Conservation (phyloP, 2,888 invertebrate species). For the Mimumesa dahlbomi region DNA sequence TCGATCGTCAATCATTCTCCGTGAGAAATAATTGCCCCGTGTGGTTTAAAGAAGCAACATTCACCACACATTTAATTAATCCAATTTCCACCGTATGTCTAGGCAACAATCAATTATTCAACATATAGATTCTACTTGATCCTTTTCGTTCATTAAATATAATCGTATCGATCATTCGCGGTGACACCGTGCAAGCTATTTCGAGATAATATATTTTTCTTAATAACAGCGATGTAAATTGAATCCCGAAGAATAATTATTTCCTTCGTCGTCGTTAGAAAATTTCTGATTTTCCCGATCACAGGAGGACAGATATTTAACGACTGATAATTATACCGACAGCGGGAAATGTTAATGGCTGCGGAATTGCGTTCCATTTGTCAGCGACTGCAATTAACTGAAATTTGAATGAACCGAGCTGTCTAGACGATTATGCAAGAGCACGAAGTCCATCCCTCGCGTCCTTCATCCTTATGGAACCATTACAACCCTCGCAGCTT, state of each 20-base stretch:
- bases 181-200: too few relatives aligned
- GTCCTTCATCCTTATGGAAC: slow-evolving; percentile 33
- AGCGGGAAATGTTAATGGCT: neutral
- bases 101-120: neutral
- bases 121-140: too few relatives aligned
- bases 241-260: too few relatives aligned
- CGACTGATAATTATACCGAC: neutral
- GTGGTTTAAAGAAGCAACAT: slow-evolving; percentile 30
- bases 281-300: too few relatives aligned
- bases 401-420: slow-evolving; percentile 33
- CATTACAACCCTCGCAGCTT: slow-evolving; percentile 42
- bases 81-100: neutral
- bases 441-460: slow-evolving; percentile 37
- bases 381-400: slow-evolving; percentile 31
- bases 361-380: neutral
- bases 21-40: slow-evolving; percentile 41
- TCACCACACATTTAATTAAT: slow-evolving; percentile 9
- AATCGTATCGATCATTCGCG: too few relatives aligned
- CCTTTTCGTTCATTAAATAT: too few relatives aligned
- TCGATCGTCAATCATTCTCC: slow-evolving; percentile 63
- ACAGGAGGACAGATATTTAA: neutral
- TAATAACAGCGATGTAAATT: too few relatives aligned
- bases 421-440: slow-evolving; percentile 44
- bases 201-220: too few relatives aligned
- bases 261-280: too few relatives aligned